phyloP scores from a whole-genome alignment of 1,140 invertebrate species.

The Penaeus chinensis region DNA sequence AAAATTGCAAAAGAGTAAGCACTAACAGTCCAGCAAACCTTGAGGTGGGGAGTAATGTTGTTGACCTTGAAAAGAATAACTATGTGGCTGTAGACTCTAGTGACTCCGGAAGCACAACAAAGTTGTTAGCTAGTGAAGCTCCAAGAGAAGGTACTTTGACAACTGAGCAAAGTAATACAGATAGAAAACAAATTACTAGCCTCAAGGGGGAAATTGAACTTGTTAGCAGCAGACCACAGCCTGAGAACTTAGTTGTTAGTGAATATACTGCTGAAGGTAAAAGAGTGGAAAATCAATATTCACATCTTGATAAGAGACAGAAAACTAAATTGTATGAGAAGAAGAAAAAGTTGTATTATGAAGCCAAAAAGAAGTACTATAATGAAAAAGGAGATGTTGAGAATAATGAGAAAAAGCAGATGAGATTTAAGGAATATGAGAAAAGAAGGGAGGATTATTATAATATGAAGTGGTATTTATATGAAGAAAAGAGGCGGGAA shows the following conservation, averaged over 20 bases:
- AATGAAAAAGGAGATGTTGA: slow-evolving; percentile 12
- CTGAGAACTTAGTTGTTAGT: neutral
- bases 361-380: slow-evolving; percentile 30
- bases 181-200: too few relatives aligned
- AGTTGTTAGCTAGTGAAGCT: too few relatives aligned
- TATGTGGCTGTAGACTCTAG: too few relatives aligned
- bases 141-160: too few relatives aligned
- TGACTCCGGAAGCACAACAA: too few relatives aligned
- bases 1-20: too few relatives aligned
- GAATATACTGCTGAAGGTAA: neutral
- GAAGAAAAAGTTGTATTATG: slow-evolving; percentile 31
- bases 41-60: neutral
- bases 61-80: too few relatives aligned
- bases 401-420: slow-evolving; percentile 4
- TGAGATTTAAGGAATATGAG: slow-evolving; percentile 23
- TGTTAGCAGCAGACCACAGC: too few relatives aligned
- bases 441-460: slow-evolving; percentile 43
- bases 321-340: slow-evolving; percentile 45
- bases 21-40: neutral
- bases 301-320: slow-evolving; percentile 24
- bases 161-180: too few relatives aligned
- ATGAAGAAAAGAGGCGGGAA: slow-evolving; percentile 26
- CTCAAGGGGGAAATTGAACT: too few relatives aligned
- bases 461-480: slow-evolving; percentile 31
- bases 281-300: slow-evolving; percentile 10